Conservation (phyloP, 2,113 vertebrate genomes). For the Rissa tridactyla region DNA sequence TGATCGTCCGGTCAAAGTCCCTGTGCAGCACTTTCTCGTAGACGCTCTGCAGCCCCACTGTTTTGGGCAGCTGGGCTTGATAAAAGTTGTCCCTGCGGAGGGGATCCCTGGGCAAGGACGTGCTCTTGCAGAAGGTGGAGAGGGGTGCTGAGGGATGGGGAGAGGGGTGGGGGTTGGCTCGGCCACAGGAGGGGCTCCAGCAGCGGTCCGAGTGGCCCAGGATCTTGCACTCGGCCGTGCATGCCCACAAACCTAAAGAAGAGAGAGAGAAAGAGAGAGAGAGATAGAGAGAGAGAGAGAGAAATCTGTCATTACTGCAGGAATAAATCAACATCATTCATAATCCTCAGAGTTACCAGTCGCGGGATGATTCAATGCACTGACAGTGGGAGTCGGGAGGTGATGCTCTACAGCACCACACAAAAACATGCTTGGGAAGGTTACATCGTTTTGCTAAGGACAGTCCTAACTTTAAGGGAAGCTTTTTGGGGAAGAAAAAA, state of each 20-base stretch:
- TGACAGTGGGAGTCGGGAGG: accelerated
- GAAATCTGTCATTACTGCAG: background rate
- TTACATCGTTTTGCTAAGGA: background rate
- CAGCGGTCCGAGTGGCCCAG: slow-evolving; percentile 95
- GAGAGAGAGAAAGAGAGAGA: background rate
- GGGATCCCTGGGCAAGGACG: slow-evolving; percentile 87
- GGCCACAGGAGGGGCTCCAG: slow-evolving; percentile 92
- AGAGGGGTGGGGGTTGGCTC: slow-evolving; percentile 77
- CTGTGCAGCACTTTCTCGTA: slow-evolving; percentile 92
- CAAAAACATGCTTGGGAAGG: background rate
- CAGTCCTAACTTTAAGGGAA: background rate
- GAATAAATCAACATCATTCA: background rate
- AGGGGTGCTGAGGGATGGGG: slow-evolving; percentile 76
- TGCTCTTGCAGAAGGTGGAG: slow-evolving; percentile 92
- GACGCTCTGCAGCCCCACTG: slow-evolving; percentile 88
- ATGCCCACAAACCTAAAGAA: slow-evolving; percentile 89
- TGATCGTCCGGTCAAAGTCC: slow-evolving; percentile 86
- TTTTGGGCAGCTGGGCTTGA: slow-evolving; percentile 87
- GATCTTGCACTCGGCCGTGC: slow-evolving; percentile 94
- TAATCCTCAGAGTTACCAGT: background rate
- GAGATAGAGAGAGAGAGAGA: background rate
- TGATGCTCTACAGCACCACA: background rate
- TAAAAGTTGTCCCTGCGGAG: slow-evolving; percentile 88
- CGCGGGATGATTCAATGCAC: background rate
- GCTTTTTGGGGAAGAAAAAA: background rate